Conservation (phyloP, 2,888 invertebrate species). For the Sclerodermus sp. region DNA sequence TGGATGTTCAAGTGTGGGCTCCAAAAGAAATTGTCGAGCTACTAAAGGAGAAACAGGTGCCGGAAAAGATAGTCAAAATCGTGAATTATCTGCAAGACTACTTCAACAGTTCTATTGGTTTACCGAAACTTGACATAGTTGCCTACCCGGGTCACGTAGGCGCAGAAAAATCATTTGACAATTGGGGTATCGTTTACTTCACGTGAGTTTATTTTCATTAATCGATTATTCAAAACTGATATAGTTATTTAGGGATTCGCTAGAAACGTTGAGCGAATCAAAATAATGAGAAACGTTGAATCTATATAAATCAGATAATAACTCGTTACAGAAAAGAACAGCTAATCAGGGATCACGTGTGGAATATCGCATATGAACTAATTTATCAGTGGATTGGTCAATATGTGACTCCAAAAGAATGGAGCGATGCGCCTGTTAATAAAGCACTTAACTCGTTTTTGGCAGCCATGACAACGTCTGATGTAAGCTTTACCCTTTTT, state of each 20-base stretch:
- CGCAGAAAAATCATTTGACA: slow-evolving; percentile 71
- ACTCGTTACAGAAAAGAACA: too few relatives aligned
- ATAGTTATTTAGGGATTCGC: too few relatives aligned
- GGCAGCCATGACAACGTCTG: slow-evolving; percentile 71
- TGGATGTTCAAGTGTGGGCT: slow-evolving; percentile 67
- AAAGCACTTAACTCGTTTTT: slow-evolving; percentile 77
- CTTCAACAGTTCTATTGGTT: slow-evolving; percentile 68
- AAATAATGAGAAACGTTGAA: neutral
- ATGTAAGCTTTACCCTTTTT: slow-evolving; percentile 61
- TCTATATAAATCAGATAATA: too few relatives aligned
- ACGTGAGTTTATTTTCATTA: neutral
- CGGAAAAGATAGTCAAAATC: slow-evolving; percentile 63
- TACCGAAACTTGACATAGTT: slow-evolving; percentile 72
- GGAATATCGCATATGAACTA: slow-evolving; percentile 72
- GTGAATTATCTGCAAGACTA: slow-evolving; percentile 65
- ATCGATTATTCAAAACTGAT: too few relatives aligned
- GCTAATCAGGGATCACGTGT: slow-evolving; percentile 28
- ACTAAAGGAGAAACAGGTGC: slow-evolving; percentile 59
- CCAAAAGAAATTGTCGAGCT: slow-evolving; percentile 66
- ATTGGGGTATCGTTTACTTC: slow-evolving; percentile 70
- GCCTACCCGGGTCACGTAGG: slow-evolving; percentile 74
- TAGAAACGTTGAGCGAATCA: neutral
- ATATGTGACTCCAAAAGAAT: slow-evolving; percentile 75
- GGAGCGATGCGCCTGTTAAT: slow-evolving; percentile 76
- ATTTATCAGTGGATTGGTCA: slow-evolving; percentile 81